A percentile compares a stretch with the other conserved stretches of the same genome.
These are phyloP conservation scores for Drosophila orosa DNA, from an alignment of 1,140 invertebrate species.

Conservation along the genomic window DNA sequence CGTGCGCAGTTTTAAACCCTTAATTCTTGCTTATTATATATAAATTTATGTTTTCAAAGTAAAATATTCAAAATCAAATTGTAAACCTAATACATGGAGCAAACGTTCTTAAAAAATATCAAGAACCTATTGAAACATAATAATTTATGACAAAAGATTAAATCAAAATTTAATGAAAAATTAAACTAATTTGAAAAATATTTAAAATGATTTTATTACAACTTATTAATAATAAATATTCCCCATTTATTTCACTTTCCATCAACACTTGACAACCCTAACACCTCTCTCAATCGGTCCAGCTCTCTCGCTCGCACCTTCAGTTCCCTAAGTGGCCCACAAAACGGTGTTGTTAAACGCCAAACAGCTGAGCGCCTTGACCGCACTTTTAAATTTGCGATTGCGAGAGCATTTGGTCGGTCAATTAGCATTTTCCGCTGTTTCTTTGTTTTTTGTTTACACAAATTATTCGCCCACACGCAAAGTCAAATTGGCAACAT, in stretches of 20 bases:
- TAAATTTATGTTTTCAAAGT: too few species aligned
- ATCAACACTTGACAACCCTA: conserved; percentile 36
- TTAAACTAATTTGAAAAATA: background rate
- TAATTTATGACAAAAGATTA: too few species aligned
- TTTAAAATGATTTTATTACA: background rate
- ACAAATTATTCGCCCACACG: conserved; percentile 32
- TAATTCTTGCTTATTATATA: too few species aligned
- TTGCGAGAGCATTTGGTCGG: conserved; percentile 18
- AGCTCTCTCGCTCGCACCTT: conserved; percentile 6
- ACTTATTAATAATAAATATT: background rate
- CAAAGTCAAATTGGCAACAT: conserved; percentile 27
- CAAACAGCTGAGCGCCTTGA: conserved; percentile 52
- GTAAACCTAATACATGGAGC: too few species aligned
- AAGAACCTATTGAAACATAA: too few species aligned
- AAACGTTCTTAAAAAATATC: too few species aligned
- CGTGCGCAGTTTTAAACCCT: too few species aligned
- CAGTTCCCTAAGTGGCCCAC: background rate
- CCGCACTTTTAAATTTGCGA: conserved; percentile 22
- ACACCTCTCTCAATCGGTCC: background rate
- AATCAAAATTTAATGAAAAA: background rate
- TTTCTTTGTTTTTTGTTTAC: conserved; percentile 38
- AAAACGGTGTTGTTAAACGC: conserved; percentile 56
- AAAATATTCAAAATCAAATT: too few species aligned
- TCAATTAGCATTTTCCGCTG: conserved; percentile 25
- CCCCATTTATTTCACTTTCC: background rate